Evolutionary conservation across 2,113 vertebrate species (phyloP).

Genomic region (Halichoerus grypus): DNA sequence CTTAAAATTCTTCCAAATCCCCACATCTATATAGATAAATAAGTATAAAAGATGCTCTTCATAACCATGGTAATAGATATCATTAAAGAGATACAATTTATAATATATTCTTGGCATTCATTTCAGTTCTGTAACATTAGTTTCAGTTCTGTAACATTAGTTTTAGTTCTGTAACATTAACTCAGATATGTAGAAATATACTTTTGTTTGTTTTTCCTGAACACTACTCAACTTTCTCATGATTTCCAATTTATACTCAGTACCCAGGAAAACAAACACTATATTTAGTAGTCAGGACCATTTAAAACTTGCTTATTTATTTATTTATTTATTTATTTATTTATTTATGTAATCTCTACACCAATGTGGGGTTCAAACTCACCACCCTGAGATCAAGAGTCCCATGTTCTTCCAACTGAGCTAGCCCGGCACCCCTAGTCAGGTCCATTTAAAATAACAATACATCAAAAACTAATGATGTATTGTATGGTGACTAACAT

Average conservation of each 20-base stretch:
- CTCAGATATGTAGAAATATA: neutral
- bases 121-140: too few species aligned
- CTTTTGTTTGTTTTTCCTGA: neutral
- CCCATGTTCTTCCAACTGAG: neutral
- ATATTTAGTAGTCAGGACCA: neutral
- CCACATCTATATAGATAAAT: neutral
- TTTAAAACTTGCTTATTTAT: neutral
- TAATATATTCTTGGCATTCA: neutral
- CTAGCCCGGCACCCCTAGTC: neutral
- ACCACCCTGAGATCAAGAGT: neutral
- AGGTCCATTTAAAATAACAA: neutral
- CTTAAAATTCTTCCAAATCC: neutral
- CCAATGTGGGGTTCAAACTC: neutral
- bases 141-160: neutral
- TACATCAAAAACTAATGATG: neutral
- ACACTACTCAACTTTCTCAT: neutral
- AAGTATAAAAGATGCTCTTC: neutral
- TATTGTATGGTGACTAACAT: too few species aligned
- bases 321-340: neutral
- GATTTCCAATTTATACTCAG: neutral
- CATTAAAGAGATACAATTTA: neutral
- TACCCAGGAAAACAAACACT: neutral
- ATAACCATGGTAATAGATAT: neutral
- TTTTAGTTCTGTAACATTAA: neutral
- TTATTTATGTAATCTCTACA: neutral